A percentile compares a stretch with the other conserved stretches of the same genome.
Evolutionary conservation across 2,888 invertebrate species (phyloP).

Genomic region (Timema podura): DNA sequence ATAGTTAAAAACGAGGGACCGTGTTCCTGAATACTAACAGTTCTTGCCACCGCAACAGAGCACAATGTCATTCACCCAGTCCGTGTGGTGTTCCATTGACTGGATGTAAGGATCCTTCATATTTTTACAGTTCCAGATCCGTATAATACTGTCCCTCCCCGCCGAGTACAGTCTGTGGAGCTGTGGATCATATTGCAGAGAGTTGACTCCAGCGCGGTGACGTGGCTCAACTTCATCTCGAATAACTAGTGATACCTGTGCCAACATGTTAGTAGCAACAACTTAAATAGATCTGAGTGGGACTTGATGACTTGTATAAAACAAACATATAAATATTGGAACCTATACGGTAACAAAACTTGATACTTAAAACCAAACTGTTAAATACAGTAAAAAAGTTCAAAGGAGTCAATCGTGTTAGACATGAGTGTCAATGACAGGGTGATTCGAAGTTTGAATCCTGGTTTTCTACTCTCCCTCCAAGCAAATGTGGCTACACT

Average conservation of each 20-base stretch:
- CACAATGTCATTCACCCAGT: constrained; percentile 99
- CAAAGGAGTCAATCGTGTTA: no score
- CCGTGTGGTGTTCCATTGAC: constrained; percentile 99
- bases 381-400: no score
- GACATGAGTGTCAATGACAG: no score
- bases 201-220: constrained; percentile 94
- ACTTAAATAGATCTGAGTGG: no score
- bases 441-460: no score
- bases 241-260: constrained; percentile 94
- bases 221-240: constrained; percentile 91
- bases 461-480: no score
- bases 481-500: no score
- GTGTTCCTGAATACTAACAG: constrained; percentile 52
- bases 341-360: constrained; percentile 11
- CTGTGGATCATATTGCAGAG: constrained; percentile 86
- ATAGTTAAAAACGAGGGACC: no score
- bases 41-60: constrained; percentile 96
- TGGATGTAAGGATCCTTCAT: constrained; percentile 77
- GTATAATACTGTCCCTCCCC: constrained; percentile 93
- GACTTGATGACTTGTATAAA: no score
- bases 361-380: not conserved
- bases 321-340: no score
- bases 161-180: constrained; percentile 90
- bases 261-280: not conserved
- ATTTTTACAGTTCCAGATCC: constrained; percentile 72